Conservation (phyloP, 2,888 invertebrate species). For the Athalia circularis region DNA sequence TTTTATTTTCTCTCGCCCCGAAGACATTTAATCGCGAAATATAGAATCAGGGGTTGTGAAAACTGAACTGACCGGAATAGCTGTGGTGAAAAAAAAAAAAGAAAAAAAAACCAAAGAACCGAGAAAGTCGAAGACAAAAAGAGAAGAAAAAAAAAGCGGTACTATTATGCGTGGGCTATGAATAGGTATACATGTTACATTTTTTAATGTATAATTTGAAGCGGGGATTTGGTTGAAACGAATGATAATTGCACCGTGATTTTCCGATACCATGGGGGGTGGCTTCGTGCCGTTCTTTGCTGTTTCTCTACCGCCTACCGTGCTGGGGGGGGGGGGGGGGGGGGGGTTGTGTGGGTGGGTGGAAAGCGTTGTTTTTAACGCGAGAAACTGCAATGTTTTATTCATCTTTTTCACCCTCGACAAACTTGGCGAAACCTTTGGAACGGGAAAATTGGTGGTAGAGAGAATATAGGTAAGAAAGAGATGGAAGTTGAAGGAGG, state of each 20-base stretch:
- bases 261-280: not conserved
- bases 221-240: not conserved
- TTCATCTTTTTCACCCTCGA: constrained; percentile 32
- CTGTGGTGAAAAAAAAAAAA: too few relatives aligned
- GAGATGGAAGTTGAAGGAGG: too few relatives aligned
- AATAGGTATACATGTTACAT: not conserved
- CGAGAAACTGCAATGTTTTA: constrained; percentile 36
- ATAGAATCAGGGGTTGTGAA: too few relatives aligned
- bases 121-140: not conserved
- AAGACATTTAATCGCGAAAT: too few relatives aligned
- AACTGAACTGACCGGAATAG: too few relatives aligned
- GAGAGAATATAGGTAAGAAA: too few relatives aligned
- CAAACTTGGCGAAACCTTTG: constrained; percentile 1
- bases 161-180: not conserved
- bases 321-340: too few relatives aligned
- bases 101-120: too few relatives aligned
- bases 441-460: too few relatives aligned
- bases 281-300: too few relatives aligned
- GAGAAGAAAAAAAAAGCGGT: too few relatives aligned
- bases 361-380: constrained; percentile 14
- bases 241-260: constrained; percentile 34
- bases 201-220: constrained; percentile 15
- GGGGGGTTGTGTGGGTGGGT: not conserved
- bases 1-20: not conserved
- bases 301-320: too few relatives aligned